Conservation (phyloP, 2,113 vertebrate species). For the Pygoscelis antarcticus region DNA sequence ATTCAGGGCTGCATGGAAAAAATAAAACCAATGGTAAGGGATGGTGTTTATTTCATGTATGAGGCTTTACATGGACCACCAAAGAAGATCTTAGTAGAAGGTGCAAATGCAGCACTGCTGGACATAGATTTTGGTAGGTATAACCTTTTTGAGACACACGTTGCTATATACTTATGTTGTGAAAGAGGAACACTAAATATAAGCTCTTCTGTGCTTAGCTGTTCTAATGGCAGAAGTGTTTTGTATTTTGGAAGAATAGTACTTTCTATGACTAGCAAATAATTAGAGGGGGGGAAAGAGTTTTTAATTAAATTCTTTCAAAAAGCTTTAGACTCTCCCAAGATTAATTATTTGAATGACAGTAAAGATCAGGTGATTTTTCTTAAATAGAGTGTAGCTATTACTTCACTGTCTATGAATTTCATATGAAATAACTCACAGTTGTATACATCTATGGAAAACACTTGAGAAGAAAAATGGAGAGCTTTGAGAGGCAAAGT, state of each 20-base stretch:
- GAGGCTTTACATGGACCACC: slow-evolving; percentile 92
- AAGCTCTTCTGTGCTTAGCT: not conserved
- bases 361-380: not conserved
- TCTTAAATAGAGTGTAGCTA: not conserved
- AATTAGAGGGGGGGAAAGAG: not conserved
- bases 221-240: not conserved
- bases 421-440: not conserved
- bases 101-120: slow-evolving; percentile 93
- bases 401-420: not conserved
- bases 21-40: slow-evolving; percentile 94
- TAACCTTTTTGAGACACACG: not conserved
- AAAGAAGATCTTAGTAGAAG: slow-evolving; percentile 97
- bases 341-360: not conserved
- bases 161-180: not conserved
- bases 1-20: slow-evolving; percentile 85
- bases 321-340: not conserved
- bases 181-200: not conserved
- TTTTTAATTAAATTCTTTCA: not conserved
- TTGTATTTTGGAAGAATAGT: not conserved
- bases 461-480: not conserved
- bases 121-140: slow-evolving; percentile 97
- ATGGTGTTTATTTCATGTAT: slow-evolving; percentile 95
- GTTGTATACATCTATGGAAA: not conserved
- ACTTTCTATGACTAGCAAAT: not conserved
- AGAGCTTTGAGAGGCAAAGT: not conserved